Conservation (phyloP, 2,113 vertebrate genomes). For the Sisor rabdophorus region DNA sequence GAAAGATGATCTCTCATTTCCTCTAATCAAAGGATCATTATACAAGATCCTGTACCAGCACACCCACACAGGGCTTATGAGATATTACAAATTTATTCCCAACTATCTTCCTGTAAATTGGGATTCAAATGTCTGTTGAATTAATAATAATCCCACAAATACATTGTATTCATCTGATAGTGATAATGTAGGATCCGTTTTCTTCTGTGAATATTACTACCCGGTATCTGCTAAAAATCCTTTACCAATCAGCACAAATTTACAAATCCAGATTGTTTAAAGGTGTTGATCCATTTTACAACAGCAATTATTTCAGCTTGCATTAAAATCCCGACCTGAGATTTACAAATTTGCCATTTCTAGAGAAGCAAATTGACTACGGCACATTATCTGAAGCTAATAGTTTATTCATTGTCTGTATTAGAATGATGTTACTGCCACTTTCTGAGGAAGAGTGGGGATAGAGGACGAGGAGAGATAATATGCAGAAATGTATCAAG, state of each 20-base stretch:
- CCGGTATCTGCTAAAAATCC: neutral
- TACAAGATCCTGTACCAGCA: slow-evolving; percentile 10
- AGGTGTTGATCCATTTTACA: neutral
- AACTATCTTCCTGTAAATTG: slow-evolving; percentile 50
- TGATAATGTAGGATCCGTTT: slow-evolving; percentile 8
- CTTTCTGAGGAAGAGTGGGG: too few species aligned
- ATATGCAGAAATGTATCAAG: too few species aligned
- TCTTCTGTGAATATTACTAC: neutral
- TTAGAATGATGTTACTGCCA: too few species aligned
- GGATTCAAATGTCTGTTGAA: slow-evolving; percentile 47
- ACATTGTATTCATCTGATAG: neutral
- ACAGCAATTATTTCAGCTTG: too few species aligned
- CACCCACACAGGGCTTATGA: neutral
- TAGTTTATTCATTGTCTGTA: too few species aligned
- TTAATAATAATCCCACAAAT: slow-evolving; percentile 8
- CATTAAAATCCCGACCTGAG: too few species aligned
- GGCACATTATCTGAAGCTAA: too few species aligned
- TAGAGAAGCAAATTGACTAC: neutral
- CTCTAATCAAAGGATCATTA: slow-evolving; percentile 18
- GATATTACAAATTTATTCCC: slow-evolving; percentile 49
- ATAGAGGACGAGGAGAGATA: too few species aligned
- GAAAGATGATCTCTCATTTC: slow-evolving; percentile 10
- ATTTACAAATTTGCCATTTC: neutral
- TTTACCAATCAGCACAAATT: neutral
- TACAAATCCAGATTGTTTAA: neutral